A percentile compares a stretch with the other conserved stretches of the same genome.
phyloP scores from a whole-genome alignment of 2,888 invertebrate species.

The Drosophila peninsularis region DNA sequence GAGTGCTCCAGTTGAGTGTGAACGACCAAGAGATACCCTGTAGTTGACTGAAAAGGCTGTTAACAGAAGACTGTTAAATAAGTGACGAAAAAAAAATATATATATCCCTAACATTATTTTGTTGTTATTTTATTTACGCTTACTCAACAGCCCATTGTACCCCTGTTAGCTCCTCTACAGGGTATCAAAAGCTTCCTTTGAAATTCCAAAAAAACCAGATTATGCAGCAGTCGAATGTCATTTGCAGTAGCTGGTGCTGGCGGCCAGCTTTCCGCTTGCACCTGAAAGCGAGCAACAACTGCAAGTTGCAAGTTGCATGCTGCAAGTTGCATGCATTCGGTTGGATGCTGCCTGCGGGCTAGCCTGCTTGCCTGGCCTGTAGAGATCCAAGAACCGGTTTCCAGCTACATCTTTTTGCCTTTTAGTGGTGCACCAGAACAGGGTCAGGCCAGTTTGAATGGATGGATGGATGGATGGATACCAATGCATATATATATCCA shows the following conservation, averaged over 20 bases:
- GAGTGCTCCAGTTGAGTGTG: neutral
- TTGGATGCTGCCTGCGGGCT: conserved; percentile 26
- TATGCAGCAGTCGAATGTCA: conserved; percentile 33
- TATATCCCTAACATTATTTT: neutral
- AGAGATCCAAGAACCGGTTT: conserved; percentile 59
- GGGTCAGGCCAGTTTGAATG: conserved; percentile 76
- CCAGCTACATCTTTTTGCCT: conserved; percentile 26
- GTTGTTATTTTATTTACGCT: neutral
- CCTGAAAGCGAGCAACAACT: conserved; percentile 56
- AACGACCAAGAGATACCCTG: neutral
- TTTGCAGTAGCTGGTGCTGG: conserved; percentile 31
- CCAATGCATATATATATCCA: conserved; percentile 37
- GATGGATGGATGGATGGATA: conserved; percentile 25
- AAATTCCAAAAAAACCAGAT: conserved; percentile 46
- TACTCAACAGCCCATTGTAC: too few species aligned
- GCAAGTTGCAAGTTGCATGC: conserved; percentile 46
- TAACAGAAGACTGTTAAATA: too few species aligned
- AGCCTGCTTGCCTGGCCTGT: conserved; percentile 18
- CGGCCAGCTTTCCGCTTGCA: conserved; percentile 53
- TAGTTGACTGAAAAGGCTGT: neutral
- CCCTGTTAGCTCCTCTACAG: neutral
- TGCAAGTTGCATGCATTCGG: conserved; percentile 23
- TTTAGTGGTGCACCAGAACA: conserved; percentile 69
- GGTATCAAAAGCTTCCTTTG: conserved; percentile 10
- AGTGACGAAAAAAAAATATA: neutral